A percentile compares a stretch with the other conserved stretches of the same genome.
phyloP scores from a whole-genome alignment of 1,140 invertebrate genomes.

The Dinothrombium tinctorium region DNA sequence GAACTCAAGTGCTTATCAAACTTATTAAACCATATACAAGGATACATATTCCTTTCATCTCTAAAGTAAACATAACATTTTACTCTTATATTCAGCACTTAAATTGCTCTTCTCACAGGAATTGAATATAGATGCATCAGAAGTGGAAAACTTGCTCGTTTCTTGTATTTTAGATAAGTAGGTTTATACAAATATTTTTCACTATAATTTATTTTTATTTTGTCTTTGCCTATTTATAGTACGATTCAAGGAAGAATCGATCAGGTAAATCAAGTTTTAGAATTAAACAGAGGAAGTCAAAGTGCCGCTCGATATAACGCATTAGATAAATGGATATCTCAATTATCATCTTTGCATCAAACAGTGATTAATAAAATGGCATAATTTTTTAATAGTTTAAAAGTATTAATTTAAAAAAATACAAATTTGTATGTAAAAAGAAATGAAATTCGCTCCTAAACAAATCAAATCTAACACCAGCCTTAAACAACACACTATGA shows the following conservation, averaged over 20 bases:
- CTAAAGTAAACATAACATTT: slow-evolving; percentile 30
- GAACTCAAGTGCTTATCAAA: slow-evolving; percentile 93
- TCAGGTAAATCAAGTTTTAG: slow-evolving; percentile 83
- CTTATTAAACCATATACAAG: slow-evolving; percentile 93
- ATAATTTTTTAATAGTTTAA: too few species aligned
- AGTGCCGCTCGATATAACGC: slow-evolving; percentile 69
- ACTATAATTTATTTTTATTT: not conserved
- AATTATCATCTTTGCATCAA: slow-evolving; percentile 60
- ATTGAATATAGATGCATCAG: slow-evolving; percentile 79
- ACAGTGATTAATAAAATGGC: slow-evolving; percentile 44
- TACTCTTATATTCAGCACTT: not conserved
- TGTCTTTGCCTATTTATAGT: slow-evolving; percentile 28
- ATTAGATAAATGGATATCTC: slow-evolving; percentile 85
- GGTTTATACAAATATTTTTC: slow-evolving; percentile 16
- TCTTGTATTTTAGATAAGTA: slow-evolving; percentile 93
- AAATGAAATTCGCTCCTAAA: too few species aligned
- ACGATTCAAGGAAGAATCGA: slow-evolving; percentile 92
- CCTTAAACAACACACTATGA: too few species aligned
- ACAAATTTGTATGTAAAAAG: too few species aligned
- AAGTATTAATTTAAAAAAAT: too few species aligned
- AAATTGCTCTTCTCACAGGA: slow-evolving; percentile 29
- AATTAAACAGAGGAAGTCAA: slow-evolving; percentile 52
- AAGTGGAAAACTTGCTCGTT: slow-evolving; percentile 92
- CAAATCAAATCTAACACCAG: too few species aligned
- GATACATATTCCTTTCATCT: slow-evolving; percentile 94